These are phyloP conservation scores for Varanus komodoensis DNA, from an alignment of 2,113 vertebrate genomes.

Conservation along the genomic window DNA sequence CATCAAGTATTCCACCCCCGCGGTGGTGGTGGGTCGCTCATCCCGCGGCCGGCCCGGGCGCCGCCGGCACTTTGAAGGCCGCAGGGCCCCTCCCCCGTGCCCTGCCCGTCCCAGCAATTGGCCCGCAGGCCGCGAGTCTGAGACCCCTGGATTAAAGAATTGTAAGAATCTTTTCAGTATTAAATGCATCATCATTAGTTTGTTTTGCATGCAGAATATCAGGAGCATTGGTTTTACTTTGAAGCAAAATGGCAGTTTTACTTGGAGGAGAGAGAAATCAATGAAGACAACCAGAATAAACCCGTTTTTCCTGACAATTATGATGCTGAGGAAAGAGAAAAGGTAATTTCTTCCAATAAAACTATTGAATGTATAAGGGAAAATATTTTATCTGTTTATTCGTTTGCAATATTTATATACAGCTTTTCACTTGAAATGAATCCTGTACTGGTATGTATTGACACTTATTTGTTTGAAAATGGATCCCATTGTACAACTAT, in stretches of 20 bases:
- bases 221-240: constrained; percentile 98
- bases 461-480: not conserved
- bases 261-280: constrained; percentile 91
- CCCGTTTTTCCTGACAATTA: constrained; percentile 85
- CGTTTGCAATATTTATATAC: too few relatives aligned
- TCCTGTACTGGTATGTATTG: not conserved
- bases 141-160: not conserved
- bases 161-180: not conserved
- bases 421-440: too few relatives aligned
- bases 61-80: too few relatives aligned
- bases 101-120: too few relatives aligned
- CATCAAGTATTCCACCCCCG: too few relatives aligned
- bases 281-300: constrained; percentile 83
- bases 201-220: constrained; percentile 85
- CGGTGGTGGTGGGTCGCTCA: too few relatives aligned
- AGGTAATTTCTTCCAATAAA: constrained; percentile 75
- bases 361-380: not conserved
- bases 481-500: not conserved
- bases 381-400: not conserved
- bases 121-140: too few relatives aligned
- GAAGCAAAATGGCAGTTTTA: constrained; percentile 99
- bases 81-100: too few relatives aligned
- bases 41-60: too few relatives aligned
- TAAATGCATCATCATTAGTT: constrained; percentile 27
- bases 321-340: constrained; percentile 89